phyloP scores from a whole-genome alignment of 2,888 invertebrate species.

The Nomada goodeniana region DNA sequence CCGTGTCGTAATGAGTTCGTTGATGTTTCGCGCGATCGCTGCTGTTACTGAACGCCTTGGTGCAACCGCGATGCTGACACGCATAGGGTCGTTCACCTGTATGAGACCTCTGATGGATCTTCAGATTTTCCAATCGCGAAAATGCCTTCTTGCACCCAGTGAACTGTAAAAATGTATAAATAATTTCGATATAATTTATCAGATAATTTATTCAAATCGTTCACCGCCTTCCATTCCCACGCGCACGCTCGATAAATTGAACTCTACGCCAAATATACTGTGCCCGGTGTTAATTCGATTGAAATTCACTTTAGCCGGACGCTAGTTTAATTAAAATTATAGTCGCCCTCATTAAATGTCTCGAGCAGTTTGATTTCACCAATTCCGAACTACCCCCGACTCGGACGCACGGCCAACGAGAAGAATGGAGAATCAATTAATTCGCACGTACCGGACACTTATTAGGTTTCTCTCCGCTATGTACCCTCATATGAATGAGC shows the following conservation, averaged over 20 bases:
- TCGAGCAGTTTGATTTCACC: too few relatives aligned
- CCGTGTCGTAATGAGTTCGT: constrained; percentile 98
- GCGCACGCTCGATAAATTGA: too few relatives aligned
- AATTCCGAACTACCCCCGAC: too few relatives aligned
- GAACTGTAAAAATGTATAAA: constrained; percentile 88
- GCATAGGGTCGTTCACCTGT: constrained; percentile 98
- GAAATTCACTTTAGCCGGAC: too few relatives aligned
- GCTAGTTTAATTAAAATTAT: too few relatives aligned
- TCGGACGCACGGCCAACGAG: too few relatives aligned
- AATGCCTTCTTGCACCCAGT: constrained; percentile 97
- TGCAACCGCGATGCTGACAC: constrained; percentile 96
- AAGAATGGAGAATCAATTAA: not conserved
- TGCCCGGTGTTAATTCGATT: too few relatives aligned
- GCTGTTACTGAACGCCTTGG: constrained; percentile 99
- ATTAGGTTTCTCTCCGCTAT: constrained; percentile 99
- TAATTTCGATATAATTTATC: too few relatives aligned
- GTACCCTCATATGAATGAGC: constrained; percentile 98
- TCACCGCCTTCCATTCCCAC: not conserved
- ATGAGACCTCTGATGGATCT: constrained; percentile 98
- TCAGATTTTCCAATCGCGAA: constrained; percentile 98
- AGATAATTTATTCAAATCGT: not conserved
- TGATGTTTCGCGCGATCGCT: constrained; percentile 99
- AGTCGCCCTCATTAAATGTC: too few relatives aligned
- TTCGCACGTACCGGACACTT: constrained; percentile 94
- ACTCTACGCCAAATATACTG: too few relatives aligned